Evolutionary conservation across 1,140 invertebrate species (phyloP).

Genomic region (Rhyacophila brunnea): DNA sequence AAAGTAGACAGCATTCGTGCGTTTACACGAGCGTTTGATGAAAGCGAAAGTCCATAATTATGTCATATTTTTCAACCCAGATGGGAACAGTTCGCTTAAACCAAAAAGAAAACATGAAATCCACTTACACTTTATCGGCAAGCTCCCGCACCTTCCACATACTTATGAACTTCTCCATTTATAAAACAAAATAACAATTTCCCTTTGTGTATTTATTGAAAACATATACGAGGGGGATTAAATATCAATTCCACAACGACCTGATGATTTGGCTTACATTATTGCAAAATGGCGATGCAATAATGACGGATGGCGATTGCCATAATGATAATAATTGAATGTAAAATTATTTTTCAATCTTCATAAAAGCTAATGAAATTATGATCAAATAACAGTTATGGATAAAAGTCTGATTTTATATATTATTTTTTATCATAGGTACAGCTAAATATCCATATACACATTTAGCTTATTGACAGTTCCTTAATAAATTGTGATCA

Average conservation of each 20-base stretch:
- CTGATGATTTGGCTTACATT: constrained; percentile 59
- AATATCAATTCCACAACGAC: constrained; percentile 48
- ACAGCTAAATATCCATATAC: no score
- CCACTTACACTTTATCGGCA: constrained; percentile 93
- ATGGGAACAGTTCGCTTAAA: constrained; percentile 40
- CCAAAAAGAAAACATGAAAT: constrained; percentile 40
- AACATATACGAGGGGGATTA: constrained; percentile 31
- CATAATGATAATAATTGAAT: no score
- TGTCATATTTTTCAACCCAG: constrained; percentile 36
- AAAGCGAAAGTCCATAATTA: constrained; percentile 30
- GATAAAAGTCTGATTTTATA: no score
- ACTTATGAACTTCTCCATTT: constrained; percentile 71
- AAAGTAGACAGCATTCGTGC: constrained; percentile 1
- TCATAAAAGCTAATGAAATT: no score
- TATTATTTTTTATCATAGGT: no score
- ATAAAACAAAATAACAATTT: constrained; percentile 11
- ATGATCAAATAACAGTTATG: no score
- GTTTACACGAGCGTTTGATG: constrained; percentile 8
- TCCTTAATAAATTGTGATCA: no score
- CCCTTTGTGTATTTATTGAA: constrained; percentile 14
- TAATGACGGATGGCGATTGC: constrained; percentile 11
- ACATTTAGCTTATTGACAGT: no score
- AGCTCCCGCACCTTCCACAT: constrained; percentile 94
- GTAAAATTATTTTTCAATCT: no score
- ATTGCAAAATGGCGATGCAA: constrained; percentile 52